A percentile compares a stretch with the other conserved stretches of the same genome.
These are phyloP conservation scores for Trichacis sp. DNA, from an alignment of 2,888 invertebrate species.

Conservation along the genomic window DNA sequence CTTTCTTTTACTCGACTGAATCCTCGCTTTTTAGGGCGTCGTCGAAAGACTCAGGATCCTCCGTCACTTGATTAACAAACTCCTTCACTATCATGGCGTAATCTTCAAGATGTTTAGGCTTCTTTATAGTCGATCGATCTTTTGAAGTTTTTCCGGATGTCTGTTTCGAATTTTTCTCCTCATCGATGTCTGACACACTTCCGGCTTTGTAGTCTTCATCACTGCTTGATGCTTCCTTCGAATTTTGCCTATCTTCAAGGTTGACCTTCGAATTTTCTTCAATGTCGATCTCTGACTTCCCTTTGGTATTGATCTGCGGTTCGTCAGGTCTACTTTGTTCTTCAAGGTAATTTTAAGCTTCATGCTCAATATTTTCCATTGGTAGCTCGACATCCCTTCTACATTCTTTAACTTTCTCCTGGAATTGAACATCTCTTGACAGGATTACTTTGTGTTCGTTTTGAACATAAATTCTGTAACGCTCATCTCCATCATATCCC, in stretches of 20 bases:
- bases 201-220: not conserved
- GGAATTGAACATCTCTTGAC: not conserved
- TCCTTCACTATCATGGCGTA: constrained; percentile 23
- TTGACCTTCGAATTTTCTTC: not conserved
- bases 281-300: not conserved
- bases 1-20: constrained; percentile 40
- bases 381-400: not conserved
- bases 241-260: too few species aligned
- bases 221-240: too few species aligned
- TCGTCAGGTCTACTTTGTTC: not conserved
- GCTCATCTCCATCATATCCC: constrained; percentile 24
- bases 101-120: constrained; percentile 21
- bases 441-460: constrained; percentile 1
- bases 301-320: not conserved
- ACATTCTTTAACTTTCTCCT: not conserved
- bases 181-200: not conserved
- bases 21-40: constrained; percentile 33
- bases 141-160: constrained; percentile 4
- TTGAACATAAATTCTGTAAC: constrained; percentile 20
- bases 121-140: constrained; percentile 32
- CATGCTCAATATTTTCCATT: not conserved
- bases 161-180: not conserved
- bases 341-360: not conserved
- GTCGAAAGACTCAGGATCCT: constrained; percentile 20
- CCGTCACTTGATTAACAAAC: constrained; percentile 8